Conservation (phyloP, 2,888 invertebrate genomes). For the Trilocha varians region DNA sequence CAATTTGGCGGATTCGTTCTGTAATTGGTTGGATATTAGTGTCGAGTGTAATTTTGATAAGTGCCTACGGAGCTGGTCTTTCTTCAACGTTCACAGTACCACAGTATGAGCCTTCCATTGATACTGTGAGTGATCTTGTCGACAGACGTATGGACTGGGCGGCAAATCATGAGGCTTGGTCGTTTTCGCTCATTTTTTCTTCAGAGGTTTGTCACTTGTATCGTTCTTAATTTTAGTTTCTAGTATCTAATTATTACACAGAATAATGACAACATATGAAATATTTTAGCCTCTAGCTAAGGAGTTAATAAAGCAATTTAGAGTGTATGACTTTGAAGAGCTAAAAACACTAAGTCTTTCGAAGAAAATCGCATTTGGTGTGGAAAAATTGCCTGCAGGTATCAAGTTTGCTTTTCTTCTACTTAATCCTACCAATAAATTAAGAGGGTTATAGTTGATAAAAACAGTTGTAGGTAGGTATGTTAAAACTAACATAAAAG, state of each 20-base stretch:
- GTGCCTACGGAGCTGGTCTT: slow-evolving; percentile 78
- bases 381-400: slow-evolving; percentile 80
- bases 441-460: too few relatives aligned
- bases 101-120: slow-evolving; percentile 74
- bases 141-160: slow-evolving; percentile 75
- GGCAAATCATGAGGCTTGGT: slow-evolving; percentile 79
- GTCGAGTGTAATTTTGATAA: slow-evolving; percentile 74
- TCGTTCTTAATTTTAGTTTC: too few relatives aligned
- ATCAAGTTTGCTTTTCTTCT: too few relatives aligned
- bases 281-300: slow-evolving; percentile 55
- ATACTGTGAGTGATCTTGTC: slow-evolving; percentile 75
- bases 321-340: slow-evolving; percentile 43
- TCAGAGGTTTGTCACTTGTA: slow-evolving; percentile 69
- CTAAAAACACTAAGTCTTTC: slow-evolving; percentile 46
- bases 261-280: slow-evolving; percentile 4
- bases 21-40: slow-evolving; percentile 65
- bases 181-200: slow-evolving; percentile 70
- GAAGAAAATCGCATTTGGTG: slow-evolving; percentile 70
- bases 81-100: slow-evolving; percentile 79
- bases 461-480: too few relatives aligned
- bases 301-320: slow-evolving; percentile 61
- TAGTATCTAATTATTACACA: background rate
- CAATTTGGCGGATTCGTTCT: slow-evolving; percentile 55
- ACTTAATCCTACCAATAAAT: too few relatives aligned
- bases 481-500: too few relatives aligned